phyloP scores from a whole-genome alignment of 30 jellyfish, hydroid and myxozoan species.

The Nemopilema nomurai region DNA sequence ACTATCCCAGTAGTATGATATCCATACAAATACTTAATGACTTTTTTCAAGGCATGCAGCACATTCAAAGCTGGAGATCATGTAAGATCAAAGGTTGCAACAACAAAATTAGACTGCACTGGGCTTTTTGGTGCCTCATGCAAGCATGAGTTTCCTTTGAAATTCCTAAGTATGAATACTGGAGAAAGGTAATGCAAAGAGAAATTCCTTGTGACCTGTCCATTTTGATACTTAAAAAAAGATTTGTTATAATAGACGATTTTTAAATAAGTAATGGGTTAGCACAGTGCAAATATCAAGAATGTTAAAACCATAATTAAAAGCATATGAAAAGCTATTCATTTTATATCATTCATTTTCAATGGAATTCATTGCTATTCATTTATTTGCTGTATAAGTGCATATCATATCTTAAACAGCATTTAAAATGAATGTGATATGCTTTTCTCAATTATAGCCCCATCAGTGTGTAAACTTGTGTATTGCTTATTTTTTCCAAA shows the following conservation, averaged over 20 bases:
- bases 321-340: not conserved
- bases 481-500: not conserved
- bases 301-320: not conserved
- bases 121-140: constrained; percentile 33
- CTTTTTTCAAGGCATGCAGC: constrained; percentile 14
- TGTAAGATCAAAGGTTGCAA: not conserved
- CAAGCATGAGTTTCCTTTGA: constrained; percentile 14
- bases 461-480: not conserved
- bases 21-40: not conserved
- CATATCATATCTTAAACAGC: not conserved
- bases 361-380: not conserved
- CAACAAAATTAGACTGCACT: constrained; percentile 2
- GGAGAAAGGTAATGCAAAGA: constrained; percentile 22
- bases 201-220: not conserved
- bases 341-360: not conserved
- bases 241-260: not conserved
- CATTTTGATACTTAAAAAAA: not conserved
- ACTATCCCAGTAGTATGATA: not conserved
- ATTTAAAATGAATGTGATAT: not conserved
- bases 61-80: constrained; percentile 21
- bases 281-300: not conserved
- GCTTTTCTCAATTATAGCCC: not conserved
- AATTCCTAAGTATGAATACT: constrained; percentile 1
- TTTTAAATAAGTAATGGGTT: not conserved
- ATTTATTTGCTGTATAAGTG: not conserved